Percentiles rank a stretch among this genome's conserved stretches.
These are phyloP conservation scores for Pollenia griseotomentosa DNA, from an alignment of 2,888 invertebrate genomes.

Conservation along the genomic window DNA sequence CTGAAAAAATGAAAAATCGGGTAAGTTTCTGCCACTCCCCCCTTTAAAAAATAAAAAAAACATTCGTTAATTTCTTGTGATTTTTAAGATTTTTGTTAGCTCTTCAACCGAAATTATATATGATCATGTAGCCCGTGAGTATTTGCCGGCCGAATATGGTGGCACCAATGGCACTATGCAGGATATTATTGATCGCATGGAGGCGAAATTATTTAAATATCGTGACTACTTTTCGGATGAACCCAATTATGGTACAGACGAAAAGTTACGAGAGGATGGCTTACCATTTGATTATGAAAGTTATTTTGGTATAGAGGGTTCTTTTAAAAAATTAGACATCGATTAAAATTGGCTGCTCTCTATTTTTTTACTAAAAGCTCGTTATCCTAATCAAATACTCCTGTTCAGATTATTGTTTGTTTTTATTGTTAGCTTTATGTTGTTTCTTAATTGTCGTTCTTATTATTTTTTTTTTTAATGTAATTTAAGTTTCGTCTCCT, in stretches of 20 bases:
- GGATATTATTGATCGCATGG: conserved; percentile 81
- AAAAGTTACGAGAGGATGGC: conserved; percentile 78
- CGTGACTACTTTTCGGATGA: conserved; percentile 80
- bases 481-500: conserved; percentile 42
- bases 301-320: conserved; percentile 82
- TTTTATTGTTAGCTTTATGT: not conserved
- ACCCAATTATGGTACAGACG: conserved; percentile 79
- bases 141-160: conserved; percentile 88
- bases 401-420: not conserved
- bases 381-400: conserved; percentile 20
- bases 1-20: conserved; percentile 87
- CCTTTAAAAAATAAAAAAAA: not conserved
- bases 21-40: conserved; percentile 83
- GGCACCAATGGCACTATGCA: conserved; percentile 86
- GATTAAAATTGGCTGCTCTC: conserved; percentile 77
- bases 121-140: conserved; percentile 86
- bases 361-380: conserved; percentile 31
- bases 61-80: not conserved
- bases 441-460: conserved; percentile 3
- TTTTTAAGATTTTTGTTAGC: conserved; percentile 85
- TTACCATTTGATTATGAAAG: conserved; percentile 76
- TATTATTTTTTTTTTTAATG: conserved; percentile 31
- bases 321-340: conserved; percentile 82
- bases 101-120: conserved; percentile 86
- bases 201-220: conserved; percentile 78